These are phyloP conservation scores for Diachrysia chrysitis DNA, from an alignment of 2,888 invertebrate species.

Conservation along the genomic window DNA sequence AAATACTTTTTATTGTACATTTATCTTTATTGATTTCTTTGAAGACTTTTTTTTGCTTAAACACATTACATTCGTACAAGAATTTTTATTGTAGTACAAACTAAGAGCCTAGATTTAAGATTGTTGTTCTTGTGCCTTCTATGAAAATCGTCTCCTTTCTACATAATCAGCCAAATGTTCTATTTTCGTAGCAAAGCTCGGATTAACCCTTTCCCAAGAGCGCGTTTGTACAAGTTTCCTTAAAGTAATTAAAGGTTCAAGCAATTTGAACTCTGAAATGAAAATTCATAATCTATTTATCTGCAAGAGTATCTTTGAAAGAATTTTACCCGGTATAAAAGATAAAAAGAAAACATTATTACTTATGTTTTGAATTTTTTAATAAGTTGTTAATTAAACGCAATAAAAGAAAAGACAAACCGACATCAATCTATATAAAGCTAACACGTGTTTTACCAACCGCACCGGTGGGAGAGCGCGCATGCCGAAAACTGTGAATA, in stretches of 20 bases:
- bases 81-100: background rate
- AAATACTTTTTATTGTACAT: slow-evolving; percentile 54
- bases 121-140: slow-evolving; percentile 29
- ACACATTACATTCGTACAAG: background rate
- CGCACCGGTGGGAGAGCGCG: slow-evolving; percentile 57
- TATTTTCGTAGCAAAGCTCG: slow-evolving; percentile 78
- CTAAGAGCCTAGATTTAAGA: background rate
- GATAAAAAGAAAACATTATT: slow-evolving; percentile 24
- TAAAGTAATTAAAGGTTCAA: slow-evolving; percentile 83
- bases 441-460: slow-evolving; percentile 51
- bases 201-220: slow-evolving; percentile 75
- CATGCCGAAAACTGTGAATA: slow-evolving; percentile 79
- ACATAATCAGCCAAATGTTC: slow-evolving; percentile 75
- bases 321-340: slow-evolving; percentile 37
- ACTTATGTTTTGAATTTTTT: slow-evolving; percentile 17
- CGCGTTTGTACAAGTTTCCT: slow-evolving; percentile 81
- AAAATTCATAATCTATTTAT: slow-evolving; percentile 81
- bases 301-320: slow-evolving; percentile 67
- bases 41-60: background rate
- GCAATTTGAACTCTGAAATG: slow-evolving; percentile 78
- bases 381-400: slow-evolving; percentile 20
- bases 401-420: slow-evolving; percentile 20
- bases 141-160: slow-evolving; percentile 64
- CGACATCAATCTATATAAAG: slow-evolving; percentile 39
- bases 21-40: background rate